Conservation (phyloP, 2,797 vertebrate genomes). For the Acridotheres tristis region DNA sequence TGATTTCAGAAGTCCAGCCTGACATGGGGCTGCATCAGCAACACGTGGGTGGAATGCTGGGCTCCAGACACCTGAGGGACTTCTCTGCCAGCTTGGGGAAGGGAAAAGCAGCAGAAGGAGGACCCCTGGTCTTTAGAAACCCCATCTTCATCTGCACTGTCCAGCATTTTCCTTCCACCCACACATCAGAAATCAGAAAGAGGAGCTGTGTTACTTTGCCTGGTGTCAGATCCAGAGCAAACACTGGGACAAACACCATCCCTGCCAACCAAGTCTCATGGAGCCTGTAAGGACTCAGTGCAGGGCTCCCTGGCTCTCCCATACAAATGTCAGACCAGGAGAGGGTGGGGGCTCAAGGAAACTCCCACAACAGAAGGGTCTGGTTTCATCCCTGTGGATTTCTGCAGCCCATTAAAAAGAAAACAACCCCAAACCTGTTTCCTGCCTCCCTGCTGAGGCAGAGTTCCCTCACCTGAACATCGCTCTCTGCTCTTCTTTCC, state of each 20-base stretch:
- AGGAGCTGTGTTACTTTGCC: rapidly evolving
- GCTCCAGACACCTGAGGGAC: not conserved
- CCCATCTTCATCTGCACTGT: not conserved
- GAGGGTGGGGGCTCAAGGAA: not conserved
- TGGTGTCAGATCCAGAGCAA: not conserved
- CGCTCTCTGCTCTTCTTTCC: not conserved
- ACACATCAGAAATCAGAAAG: not conserved
- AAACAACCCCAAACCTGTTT: not conserved
- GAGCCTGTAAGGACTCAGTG: not conserved
- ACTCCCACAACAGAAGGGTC: not conserved
- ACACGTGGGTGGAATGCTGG: rapidly evolving
- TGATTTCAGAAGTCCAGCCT: not conserved
- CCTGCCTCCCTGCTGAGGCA: not conserved
- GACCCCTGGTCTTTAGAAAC: not conserved
- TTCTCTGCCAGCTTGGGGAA: not conserved
- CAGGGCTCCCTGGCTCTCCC: not conserved
- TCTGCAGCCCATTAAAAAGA: not conserved
- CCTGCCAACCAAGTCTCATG: not conserved
- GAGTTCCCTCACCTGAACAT: not conserved
- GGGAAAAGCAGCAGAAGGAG: not conserved
- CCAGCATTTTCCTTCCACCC: not conserved
- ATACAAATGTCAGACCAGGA: not conserved
- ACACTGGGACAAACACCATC: not conserved
- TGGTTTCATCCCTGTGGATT: not conserved
- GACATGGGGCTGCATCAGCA: not conserved